Base-by-base conservation (phyloP, 2,113 vertebrate genomes). In the Scomber scombrus region DNA sequence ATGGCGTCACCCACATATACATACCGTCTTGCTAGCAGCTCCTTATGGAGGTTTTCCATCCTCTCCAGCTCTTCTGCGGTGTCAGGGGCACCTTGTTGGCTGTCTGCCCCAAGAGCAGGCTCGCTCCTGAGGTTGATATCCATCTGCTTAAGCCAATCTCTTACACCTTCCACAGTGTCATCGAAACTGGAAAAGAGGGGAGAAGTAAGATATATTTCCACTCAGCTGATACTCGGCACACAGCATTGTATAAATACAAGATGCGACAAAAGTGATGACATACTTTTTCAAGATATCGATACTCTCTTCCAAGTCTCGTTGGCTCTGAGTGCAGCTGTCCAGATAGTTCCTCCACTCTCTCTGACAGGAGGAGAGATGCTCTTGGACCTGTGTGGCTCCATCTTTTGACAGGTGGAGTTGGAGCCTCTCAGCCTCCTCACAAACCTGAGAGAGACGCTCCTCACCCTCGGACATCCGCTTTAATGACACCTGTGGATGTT, bases 1-100 rank as follows among this genome's bases (percentile, higher is more conserved):
- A 66, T 62, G 67, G 50, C 2, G 14, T 66, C 9, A 55, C 56
- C 62, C 21, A 77, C 50, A 61, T 49, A 74, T 9, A 77, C 61
- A 75, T 88, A 99, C 98, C 97, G 97, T 91, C 95, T 96, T 68
- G 89, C 91, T 70, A 96, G 85, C 29, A 99, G 89, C 54, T 98
- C 96, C 85, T 94, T 96, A 66, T 97, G 93, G 78, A 99, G 95
- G 87, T 96, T 95, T 87, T 98, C 96, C 55, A 97, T 90, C 86
- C 92, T 96, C 76, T 96, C 95, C 69, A 98, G 94, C 89, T 98
- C 97, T 1, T 94, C 95, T 86, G 95, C 96, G 93, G 95, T 94
- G 82, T 97, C 97, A 11, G 93, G 89, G 80, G 95, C 78, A 80
- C 94, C 95, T 64, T 95, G 95, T 71, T 96, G 96, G 76, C 65